Evolutionary conservation across 2,888 invertebrate genomes (phyloP), one percentile per base, ranked within the genome.

Genomic region (Apeira syringaria): DNA sequence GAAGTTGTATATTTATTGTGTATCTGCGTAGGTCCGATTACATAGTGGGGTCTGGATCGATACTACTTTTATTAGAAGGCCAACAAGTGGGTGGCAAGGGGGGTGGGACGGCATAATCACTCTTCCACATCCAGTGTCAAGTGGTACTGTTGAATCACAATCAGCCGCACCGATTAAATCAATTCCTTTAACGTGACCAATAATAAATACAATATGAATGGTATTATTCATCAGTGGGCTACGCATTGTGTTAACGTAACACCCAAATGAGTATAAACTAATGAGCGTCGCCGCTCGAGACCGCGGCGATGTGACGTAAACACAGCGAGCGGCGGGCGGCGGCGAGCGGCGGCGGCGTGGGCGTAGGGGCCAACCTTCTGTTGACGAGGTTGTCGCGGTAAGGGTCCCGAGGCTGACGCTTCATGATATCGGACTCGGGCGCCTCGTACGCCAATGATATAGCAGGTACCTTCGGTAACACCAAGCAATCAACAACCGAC

Each of bases 391-490:
- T 98, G 94, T 98, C 98, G 92, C 95, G 96, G 93, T 96, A 95
- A 84, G 98, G 98, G 93, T 98, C 95, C 93, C 98, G 95, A 81
- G 98, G 98, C 93, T 97, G 96, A 90, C 98, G 95, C 95, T 98
- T 98, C 98, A 98, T 98, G 92, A 98, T 98, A 94, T 98, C 98
- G 90, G 97, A 97, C 94, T 98, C 98, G 91, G 98, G 97, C 92
- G 97, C 96, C 94, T 98, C 98, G 92, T 98, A 98, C 92, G 98
- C 98, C 94, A 98, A 94, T 91, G 98, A 98, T 93, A 98, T 98
- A 93, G 98, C 98, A 91, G 98, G 98, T 93, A 97, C 96, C 98
- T 96, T 94, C 89, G 83, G 91, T 91, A 91, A 91, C 87, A 90
- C 83, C 83, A 90, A 86, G 81, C 83, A 84, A 88, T 90, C 85